These are phyloP conservation scores for Rhogogaster chlorosoma DNA, from an alignment of 2,888 invertebrate species.

Conservation along the genomic window DNA sequence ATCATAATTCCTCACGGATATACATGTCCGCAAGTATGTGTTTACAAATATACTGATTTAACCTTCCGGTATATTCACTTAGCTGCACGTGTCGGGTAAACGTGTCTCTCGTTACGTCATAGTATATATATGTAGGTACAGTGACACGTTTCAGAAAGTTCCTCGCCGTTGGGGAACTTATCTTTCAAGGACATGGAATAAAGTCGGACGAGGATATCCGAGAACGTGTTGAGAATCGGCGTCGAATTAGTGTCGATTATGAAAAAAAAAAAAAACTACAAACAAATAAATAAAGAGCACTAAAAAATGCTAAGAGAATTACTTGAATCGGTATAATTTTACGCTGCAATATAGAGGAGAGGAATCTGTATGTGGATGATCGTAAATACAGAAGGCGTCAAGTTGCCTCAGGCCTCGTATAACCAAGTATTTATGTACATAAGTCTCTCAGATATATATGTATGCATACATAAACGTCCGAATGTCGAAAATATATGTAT, in stretches of 20 bases:
- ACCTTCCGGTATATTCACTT: background rate
- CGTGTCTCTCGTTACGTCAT: conserved; percentile 33
- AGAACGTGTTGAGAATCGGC: background rate
- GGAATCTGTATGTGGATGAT: background rate
- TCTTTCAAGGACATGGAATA: conserved; percentile 17
- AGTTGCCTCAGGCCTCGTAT: conserved; percentile 11
- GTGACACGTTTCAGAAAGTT: background rate
- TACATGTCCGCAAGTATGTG: background rate
- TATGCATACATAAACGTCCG: background rate
- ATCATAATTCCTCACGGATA: background rate
- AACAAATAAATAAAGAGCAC: background rate
- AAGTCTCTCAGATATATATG: background rate
- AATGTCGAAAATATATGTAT: conserved; percentile 11
- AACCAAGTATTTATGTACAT: background rate
- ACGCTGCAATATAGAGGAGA: background rate
- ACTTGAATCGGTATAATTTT: background rate
- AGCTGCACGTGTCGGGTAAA: conserved; percentile 16
- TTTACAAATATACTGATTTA: background rate
- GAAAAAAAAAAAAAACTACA: background rate
- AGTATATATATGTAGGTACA: background rate
- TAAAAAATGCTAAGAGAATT: background rate
- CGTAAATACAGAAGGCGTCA: conserved; percentile 30
- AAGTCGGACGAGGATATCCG: background rate
- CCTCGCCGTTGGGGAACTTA: background rate
- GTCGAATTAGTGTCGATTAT: background rate